A percentile compares a stretch with the other conserved stretches of the same genome.
phyloP scores from a whole-genome alignment of 1,140 invertebrate genomes.

The Leptinotarsa defecta region DNA sequence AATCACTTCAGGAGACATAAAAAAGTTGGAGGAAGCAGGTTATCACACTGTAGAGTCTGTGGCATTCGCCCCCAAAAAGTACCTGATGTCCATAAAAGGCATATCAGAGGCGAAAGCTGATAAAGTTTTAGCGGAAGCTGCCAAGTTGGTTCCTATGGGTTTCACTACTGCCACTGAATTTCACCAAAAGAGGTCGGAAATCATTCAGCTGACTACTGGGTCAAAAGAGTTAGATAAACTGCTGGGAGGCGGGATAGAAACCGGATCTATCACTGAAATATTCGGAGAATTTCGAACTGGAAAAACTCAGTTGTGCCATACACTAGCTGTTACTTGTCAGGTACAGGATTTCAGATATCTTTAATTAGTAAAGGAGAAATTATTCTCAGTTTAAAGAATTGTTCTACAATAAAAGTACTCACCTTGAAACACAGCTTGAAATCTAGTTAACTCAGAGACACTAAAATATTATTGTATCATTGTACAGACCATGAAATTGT shows the following conservation, averaged over 20 bases:
- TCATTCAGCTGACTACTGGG: slow-evolving; percentile 89
- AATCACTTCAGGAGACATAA: slow-evolving; percentile 87
- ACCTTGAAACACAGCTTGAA: too few species aligned
- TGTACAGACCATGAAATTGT: too few species aligned
- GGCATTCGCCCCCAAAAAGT: slow-evolving; percentile 93
- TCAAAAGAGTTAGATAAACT: slow-evolving; percentile 94
- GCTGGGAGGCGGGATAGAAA: slow-evolving; percentile 96
- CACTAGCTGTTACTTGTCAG: slow-evolving; percentile 97
- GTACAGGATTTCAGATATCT: slow-evolving; percentile 56
- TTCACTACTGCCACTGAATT: slow-evolving; percentile 97
- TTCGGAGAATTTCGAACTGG: slow-evolving; percentile 99
- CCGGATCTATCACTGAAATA: slow-evolving; percentile 98
- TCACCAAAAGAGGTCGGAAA: slow-evolving; percentile 89
- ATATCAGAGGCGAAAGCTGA: slow-evolving; percentile 98
- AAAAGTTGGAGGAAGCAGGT: slow-evolving; percentile 91
- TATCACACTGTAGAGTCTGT: slow-evolving; percentile 95
- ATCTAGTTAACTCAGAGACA: too few species aligned
- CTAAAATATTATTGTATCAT: too few species aligned
- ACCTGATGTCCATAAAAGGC: slow-evolving; percentile 89
- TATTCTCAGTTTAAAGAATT: too few species aligned
- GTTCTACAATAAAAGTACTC: too few species aligned
- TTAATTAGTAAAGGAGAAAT: too few species aligned
- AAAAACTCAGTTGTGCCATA: slow-evolving; percentile 98
- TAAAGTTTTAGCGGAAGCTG: slow-evolving; percentile 89
- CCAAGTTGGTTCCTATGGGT: slow-evolving; percentile 94